Evolutionary conservation across 2,113 vertebrate species (phyloP), one percentile per base, ranked within the genome.

Genomic region (Reinhardtius hippoglossoides): DNA sequence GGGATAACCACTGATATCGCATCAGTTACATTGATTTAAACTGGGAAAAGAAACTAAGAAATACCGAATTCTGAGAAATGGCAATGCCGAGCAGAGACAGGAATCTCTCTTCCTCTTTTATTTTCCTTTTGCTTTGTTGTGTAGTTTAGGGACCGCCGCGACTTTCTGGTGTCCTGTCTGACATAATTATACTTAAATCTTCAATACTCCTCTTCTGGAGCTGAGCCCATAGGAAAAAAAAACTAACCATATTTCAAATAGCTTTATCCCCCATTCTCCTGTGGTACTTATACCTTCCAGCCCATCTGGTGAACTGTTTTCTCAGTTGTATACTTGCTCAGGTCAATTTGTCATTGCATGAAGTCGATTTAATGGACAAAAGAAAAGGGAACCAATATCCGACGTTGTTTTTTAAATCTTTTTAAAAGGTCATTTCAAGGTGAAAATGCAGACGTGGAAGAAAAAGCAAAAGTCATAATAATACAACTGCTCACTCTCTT

Each of bases 121-220:
- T 31, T 31, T 31, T 31, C 31, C 1, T 7, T 31, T 0, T 46
- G 15, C 12, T 46, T 46, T 46, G 44, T 16, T 44, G 42, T 44
- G 9, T 10, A 44, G 10, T 13, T 44, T 15, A 44, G 42, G 14
- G 42, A 44, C 42, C 3, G 13, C 9, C 13, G 70, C 61, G 61
- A 84, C 80, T 87, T 76, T 86, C 61, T 61, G 27, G 44, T 83
- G 58, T 72, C 72, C 87, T 81, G 26, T 71, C 76, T 85, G 79
- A 80, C 63, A 74, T 72, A 66, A 21, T 67, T 75, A 54, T 78
- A 77, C 70, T 78, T 89, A 81, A 52, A 79, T 84, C 46, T 86
- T 76, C 63, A 86, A 80, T 71, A 50, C 26, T 44, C 54, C 58
- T 74, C 71, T 78, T 84, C 50, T 88, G 56, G 48, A 82, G 67